A percentile compares a stretch with the other conserved stretches of the same genome.
Evolutionary conservation across 2,113 vertebrate genomes (phyloP).

Genomic region (Deroptyus accipitrinus): DNA sequence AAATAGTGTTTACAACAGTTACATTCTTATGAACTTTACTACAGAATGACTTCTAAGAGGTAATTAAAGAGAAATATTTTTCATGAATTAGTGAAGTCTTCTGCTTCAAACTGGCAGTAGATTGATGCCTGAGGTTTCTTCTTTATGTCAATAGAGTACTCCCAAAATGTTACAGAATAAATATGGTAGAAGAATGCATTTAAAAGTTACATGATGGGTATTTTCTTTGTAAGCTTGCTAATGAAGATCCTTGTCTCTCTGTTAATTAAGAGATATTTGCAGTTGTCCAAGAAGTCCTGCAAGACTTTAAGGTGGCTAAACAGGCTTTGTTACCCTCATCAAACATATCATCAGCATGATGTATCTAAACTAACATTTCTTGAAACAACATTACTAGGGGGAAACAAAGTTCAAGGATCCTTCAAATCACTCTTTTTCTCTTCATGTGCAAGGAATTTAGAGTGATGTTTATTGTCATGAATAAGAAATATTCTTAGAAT

Average conservation of each 20-base stretch:
- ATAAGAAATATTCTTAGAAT: slow-evolving; percentile 64
- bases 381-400: neutral
- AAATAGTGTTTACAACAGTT: neutral
- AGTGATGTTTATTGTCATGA: slow-evolving; percentile 31
- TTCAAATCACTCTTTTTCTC: neutral
- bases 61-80: neutral
- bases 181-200: fast-evolving
- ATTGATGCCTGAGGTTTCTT: neutral
- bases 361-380: slow-evolving; percentile 8
- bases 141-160: neutral
- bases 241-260: neutral
- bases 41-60: neutral
- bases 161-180: neutral
- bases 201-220: neutral
- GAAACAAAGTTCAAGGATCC: slow-evolving; percentile 40
- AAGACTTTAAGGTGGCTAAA: slow-evolving; percentile 6
- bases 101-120: neutral
- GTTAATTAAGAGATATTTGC: neutral
- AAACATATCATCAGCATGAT: neutral
- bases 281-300: neutral
- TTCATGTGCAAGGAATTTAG: slow-evolving; percentile 18
- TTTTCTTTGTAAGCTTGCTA: neutral
- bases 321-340: neutral
- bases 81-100: neutral
- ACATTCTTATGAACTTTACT: neutral